Base-by-base conservation (phyloP, 2,888 invertebrate species). In the Blastobasis adustella region DNA sequence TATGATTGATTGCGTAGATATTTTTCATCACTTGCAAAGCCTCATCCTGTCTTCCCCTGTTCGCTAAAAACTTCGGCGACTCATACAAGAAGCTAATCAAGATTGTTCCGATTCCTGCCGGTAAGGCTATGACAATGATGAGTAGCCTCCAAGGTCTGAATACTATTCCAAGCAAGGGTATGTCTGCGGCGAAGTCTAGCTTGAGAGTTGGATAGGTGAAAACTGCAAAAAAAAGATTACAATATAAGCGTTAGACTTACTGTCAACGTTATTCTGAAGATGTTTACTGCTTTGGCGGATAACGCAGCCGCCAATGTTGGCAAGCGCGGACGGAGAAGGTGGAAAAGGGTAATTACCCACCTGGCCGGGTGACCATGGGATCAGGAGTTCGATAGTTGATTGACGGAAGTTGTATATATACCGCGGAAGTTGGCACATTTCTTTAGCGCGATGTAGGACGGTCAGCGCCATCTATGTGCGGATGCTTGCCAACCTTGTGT, bases 111-210 rank as follows among this genome's bases (percentile, higher is more conserved):
- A 92, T 43, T 0, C 84, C 86, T 5, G 76, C 69, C 0, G 87
- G 87, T 9, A 86, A 44, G 0, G 85, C 79, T 44, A 84, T 63
- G 0, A 80, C 69, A 0, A 93, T 84, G 37, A 94, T 77, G 49
- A 95, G 91, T 9, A 95, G 67, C 44, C 96, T 87, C 96, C 96
- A 96, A 0, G 95, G 93, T 53, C 90, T 90, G 65, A 92, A 92
- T 5, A 76, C 74, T 46, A 94, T 74, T 23, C 88, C 89, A 8
- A 92, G 64, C 50, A 86, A 63, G 5, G 82, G 65, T 1, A 87
- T 58, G 0, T 82, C 70, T 0, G 78, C 53, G 1, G 84, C 77
- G 59, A 91, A 79, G 48, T 82, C 61, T 1, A 89, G 58, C 0
- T 93, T 93, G 36, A 95, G 86, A 0, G 93, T 89, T 4, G 91